Conservation (phyloP, 2,113 vertebrate species). For the Capra hircus region DNA sequence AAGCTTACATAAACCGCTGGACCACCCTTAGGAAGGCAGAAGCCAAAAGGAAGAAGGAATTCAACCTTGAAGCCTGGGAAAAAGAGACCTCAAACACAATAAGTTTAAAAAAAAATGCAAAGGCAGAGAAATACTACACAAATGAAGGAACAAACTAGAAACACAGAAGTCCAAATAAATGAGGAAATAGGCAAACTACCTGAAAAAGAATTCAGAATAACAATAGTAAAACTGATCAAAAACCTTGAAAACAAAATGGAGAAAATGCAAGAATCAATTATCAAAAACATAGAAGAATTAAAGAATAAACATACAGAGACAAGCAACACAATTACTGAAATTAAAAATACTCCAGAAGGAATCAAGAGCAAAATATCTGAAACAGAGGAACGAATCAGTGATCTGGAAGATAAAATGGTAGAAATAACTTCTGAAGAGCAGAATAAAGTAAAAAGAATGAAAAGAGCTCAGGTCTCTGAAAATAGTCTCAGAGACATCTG, state of each 20-base stretch:
- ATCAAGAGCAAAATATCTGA: background rate
- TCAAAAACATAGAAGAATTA: background rate
- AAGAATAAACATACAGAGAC: background rate
- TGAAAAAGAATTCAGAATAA: background rate
- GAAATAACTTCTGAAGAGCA: background rate
- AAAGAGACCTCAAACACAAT: background rate
- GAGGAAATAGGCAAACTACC: too few species aligned
- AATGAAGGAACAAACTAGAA: too few species aligned
- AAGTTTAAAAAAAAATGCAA: background rate
- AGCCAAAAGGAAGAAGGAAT: background rate
- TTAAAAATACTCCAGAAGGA: background rate
- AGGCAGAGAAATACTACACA: background rate
- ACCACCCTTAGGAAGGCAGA: background rate
- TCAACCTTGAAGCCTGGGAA: background rate
- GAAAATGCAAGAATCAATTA: background rate
- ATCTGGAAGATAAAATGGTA: background rate
- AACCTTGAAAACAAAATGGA: too few species aligned
- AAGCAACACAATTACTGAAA: background rate
- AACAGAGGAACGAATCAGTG: background rate
- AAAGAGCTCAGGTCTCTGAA: background rate
- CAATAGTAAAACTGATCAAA: background rate
- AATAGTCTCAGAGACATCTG: background rate
- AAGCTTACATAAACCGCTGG: background rate
- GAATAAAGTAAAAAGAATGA: background rate
- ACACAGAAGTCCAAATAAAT: too few species aligned